Conservation (phyloP, 1,140 invertebrate species). For the Dinoponera quadriceps region DNA sequence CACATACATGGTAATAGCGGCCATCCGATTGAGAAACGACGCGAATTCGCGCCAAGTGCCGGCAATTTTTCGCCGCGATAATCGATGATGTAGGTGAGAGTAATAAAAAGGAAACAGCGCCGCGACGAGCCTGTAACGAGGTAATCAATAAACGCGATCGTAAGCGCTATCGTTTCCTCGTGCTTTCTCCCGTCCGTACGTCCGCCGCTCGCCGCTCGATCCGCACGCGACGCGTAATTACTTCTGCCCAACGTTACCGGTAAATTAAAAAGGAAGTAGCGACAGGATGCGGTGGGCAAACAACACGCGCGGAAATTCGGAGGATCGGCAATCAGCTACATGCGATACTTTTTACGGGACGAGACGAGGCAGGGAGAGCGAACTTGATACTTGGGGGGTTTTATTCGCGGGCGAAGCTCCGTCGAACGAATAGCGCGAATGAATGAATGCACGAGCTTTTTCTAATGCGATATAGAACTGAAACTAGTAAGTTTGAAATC, state of each 20-base stretch:
- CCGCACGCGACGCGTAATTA: conserved; percentile 50
- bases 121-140: conserved; percentile 69
- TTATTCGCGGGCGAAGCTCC: background rate
- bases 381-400: conserved; percentile 8
- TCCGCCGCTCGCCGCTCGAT: background rate
- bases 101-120: conserved; percentile 44
- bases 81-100: conserved; percentile 38
- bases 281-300: conserved; percentile 10
- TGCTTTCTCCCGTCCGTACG: conserved; percentile 18
- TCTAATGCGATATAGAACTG: background rate
- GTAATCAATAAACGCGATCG: conserved; percentile 69
- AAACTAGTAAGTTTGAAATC: background rate
- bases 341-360: background rate
- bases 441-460: background rate
- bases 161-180: conserved; percentile 66
- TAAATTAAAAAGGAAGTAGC: conserved; percentile 48
- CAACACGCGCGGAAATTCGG: conserved; percentile 30
- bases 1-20: conserved; percentile 48
- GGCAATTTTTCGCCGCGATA: conserved; percentile 42
- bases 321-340: conserved; percentile 35
- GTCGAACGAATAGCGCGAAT: background rate
- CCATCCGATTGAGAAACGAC: conserved; percentile 62
- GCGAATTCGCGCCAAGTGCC: conserved; percentile 39
- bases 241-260: conserved; percentile 33
- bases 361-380: too few species aligned